phyloP scores from a whole-genome alignment of 2,797 vertebrate genomes.

The Spinibarbus caldwelli region DNA sequence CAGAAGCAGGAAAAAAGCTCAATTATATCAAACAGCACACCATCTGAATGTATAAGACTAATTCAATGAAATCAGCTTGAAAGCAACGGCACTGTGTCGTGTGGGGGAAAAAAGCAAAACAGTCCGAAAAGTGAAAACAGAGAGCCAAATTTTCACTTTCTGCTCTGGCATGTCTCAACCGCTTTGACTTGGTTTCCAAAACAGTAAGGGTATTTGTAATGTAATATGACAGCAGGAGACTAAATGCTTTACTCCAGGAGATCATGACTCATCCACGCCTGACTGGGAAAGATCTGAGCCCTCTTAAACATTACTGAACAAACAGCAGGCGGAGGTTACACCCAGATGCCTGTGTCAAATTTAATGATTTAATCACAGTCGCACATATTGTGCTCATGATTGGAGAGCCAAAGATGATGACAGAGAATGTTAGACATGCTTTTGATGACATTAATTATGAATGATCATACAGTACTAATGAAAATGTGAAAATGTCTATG shows the following conservation, averaged over 20 bases:
- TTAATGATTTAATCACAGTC: constrained; percentile 39
- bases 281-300: constrained; percentile 26
- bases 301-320: constrained; percentile 31
- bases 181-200: constrained; percentile 5
- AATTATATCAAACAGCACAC: neutral
- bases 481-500: neutral
- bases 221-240: constrained; percentile 44
- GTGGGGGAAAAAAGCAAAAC: neutral
- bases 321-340: constrained; percentile 34
- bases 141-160: constrained; percentile 3
- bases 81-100: neutral
- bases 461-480: neutral
- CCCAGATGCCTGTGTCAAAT: constrained; percentile 33
- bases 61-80: constrained; percentile 11
- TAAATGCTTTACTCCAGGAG: constrained; percentile 26
- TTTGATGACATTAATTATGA: constrained; percentile 5
- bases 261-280: constrained; percentile 43
- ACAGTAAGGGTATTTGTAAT: constrained; percentile 41
- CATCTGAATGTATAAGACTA: neutral
- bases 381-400: neutral
- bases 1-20: neutral
- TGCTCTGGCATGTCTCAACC: neutral
- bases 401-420: neutral
- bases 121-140: constrained; percentile 9
- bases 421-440: neutral